Evolutionary conservation across 2,888 invertebrate genomes (phyloP).

Genomic region (Steinernema carpocapsae): DNA sequence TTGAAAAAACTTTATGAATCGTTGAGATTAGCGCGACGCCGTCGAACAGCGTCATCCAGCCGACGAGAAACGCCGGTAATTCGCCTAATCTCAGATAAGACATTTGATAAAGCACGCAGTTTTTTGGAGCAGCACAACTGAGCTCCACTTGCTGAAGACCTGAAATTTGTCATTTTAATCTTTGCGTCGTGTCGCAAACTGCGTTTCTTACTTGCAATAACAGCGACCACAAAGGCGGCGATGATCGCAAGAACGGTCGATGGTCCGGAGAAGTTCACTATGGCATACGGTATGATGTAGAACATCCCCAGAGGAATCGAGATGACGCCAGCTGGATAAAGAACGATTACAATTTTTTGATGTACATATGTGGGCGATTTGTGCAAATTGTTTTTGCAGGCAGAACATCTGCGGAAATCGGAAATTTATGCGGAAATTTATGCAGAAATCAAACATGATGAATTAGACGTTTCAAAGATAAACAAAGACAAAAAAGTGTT

Average conservation of each 20-base stretch:
- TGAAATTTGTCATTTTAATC: conserved; percentile 38
- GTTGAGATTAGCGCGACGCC: conserved; percentile 38
- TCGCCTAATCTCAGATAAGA: conserved; percentile 43
- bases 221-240: conserved; percentile 11
- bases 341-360: neutral
- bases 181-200: neutral
- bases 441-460: neutral
- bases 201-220: conserved; percentile 20
- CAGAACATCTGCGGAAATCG: too few species aligned
- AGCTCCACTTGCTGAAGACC: conserved; percentile 42
- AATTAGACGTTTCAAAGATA: neutral
- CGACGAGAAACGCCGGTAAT: conserved; percentile 48
- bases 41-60: conserved; percentile 49
- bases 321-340: conserved; percentile 4
- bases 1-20: conserved; percentile 41
- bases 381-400: too few species aligned
- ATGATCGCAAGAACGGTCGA: conserved; percentile 22
- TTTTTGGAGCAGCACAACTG: conserved; percentile 44
- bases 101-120: conserved; percentile 45
- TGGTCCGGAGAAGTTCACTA: neutral
- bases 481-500: too few species aligned
- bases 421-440: too few species aligned
- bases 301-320: conserved; percentile 11
- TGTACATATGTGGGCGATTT: neutral
- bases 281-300: conserved; percentile 24